Base-by-base conservation (phyloP, 2,888 invertebrate species). In the Psylliodes chrysocephalus region DNA sequence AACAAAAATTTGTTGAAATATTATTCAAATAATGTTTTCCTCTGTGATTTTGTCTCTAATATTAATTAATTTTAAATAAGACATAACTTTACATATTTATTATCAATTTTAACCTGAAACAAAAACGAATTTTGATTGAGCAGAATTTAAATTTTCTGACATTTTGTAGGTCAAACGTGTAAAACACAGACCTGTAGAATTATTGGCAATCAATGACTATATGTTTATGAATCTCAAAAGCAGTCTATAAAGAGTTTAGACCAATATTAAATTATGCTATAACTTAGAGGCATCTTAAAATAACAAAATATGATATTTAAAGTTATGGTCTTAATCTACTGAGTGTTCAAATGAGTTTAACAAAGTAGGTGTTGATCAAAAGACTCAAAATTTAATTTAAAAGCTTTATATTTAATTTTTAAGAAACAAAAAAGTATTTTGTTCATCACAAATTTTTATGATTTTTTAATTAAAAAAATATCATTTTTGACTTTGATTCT, bases 41-140 rank as follows among this genome's bases (percentile, higher is more conserved):
- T n/a, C 49, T 49, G 49, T 49, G 49, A 49, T 49, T 49, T 49
- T 30, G 49, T 28, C 49, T 46, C n/a, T 25, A 28, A 49, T 49
- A 49, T 28, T 28, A 22, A 49, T 28, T 10, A 28, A 17, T 2
- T 28, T 17, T 46, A 15, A 49, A 28, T 8, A 30, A 30, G 28
- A 2, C 28, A 49, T 28, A 49, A 49, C 15, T 49, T 49, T 49
- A 49, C 14, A 30, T 30, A n/a, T n/a, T n/a, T n/a, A n/a, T n/a
- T n/a, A n/a, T n/a, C n/a, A 40, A 40, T 40, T 40, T 40, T 12
- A 40, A 17, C 17, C n/a, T n/a, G n/a, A n/a, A n/a, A n/a, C n/a
- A n/a, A n/a, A n/a, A n/a, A n/a, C n/a, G n/a, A n/a, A n/a, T n/a
- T n/a, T n/a, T n/a, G n/a, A n/a, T n/a, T n/a, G n/a, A n/a, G n/a